Percentiles rank a stretch among this genome's conserved stretches.
These are phyloP conservation scores for Eumacrocentrus americanus DNA, from an alignment of 2,888 invertebrate species.

Conservation along the genomic window DNA sequence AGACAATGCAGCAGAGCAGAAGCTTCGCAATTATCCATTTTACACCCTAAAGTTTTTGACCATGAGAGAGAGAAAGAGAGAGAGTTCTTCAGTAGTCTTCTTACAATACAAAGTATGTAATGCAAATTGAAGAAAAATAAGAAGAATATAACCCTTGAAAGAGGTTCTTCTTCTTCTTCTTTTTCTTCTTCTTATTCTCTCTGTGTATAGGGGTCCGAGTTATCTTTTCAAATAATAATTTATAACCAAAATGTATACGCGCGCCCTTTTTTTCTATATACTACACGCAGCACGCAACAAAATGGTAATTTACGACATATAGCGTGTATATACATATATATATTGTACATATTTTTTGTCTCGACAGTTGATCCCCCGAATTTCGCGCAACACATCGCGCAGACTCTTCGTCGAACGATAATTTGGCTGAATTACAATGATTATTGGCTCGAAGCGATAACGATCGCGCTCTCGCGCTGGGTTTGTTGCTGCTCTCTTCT, in stretches of 20 bases:
- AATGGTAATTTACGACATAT: conserved; percentile 2
- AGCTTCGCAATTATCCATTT: background rate
- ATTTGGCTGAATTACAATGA: conserved; percentile 34
- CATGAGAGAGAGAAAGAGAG: too few relatives aligned
- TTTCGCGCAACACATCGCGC: background rate
- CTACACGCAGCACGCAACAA: background rate
- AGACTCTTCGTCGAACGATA: conserved; percentile 20
- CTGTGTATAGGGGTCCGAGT: too few relatives aligned
- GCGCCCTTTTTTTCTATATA: background rate
- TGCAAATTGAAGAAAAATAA: background rate
- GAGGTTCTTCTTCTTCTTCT: too few relatives aligned
- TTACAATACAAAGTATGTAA: background rate
- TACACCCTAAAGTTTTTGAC: background rate
- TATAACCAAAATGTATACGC: too few relatives aligned
- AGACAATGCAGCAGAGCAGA: background rate
- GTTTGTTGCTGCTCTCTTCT: conserved; percentile 11
- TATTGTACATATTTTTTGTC: too few relatives aligned
- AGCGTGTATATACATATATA: background rate
- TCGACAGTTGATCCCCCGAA: background rate
- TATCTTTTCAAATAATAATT: too few relatives aligned
- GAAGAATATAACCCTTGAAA: too few relatives aligned
- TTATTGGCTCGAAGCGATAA: conserved; percentile 33
- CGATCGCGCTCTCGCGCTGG: conserved; percentile 23
- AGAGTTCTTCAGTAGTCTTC: too few relatives aligned
- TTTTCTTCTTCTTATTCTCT: too few relatives aligned